A percentile compares a stretch with the other conserved stretches of the same genome.
Evolutionary conservation across 2,113 vertebrate species (phyloP).

Genomic region (Climacteris rufus): DNA sequence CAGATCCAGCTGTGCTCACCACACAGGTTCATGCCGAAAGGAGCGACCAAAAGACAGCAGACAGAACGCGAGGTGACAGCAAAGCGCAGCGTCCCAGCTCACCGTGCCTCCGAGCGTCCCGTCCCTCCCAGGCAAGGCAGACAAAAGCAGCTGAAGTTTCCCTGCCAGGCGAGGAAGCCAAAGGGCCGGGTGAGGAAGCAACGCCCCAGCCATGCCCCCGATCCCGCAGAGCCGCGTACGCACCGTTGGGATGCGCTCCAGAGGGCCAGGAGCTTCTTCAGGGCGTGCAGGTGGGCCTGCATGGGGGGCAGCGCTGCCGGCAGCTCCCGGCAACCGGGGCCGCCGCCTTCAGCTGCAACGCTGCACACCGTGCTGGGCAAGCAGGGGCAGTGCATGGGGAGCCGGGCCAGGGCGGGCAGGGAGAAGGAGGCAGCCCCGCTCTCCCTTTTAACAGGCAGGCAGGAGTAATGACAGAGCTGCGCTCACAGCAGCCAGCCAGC

Average conservation of each 20-base stretch:
- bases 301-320: neutral
- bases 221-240: neutral
- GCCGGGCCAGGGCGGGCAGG: neutral
- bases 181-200: neutral
- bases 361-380: neutral
- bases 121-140: neutral
- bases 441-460: slow-evolving; percentile 22
- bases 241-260: neutral
- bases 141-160: neutral
- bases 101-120: fast-evolving
- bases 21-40: neutral
- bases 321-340: too few species aligned
- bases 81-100: neutral
- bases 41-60: neutral
- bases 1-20: neutral
- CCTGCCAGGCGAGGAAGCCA: fast-evolving
- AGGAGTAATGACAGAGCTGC: neutral
- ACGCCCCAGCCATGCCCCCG: fast-evolving
- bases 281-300: neutral
- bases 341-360: neutral
- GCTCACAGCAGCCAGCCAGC: neutral
- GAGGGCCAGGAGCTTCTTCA: slow-evolving; percentile 26
- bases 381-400: neutral
- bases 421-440: neutral
- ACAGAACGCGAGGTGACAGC: neutral